These are phyloP conservation scores for Pelusios castaneus DNA, from an alignment of 2,113 vertebrate genomes.

Conservation along the genomic window DNA sequence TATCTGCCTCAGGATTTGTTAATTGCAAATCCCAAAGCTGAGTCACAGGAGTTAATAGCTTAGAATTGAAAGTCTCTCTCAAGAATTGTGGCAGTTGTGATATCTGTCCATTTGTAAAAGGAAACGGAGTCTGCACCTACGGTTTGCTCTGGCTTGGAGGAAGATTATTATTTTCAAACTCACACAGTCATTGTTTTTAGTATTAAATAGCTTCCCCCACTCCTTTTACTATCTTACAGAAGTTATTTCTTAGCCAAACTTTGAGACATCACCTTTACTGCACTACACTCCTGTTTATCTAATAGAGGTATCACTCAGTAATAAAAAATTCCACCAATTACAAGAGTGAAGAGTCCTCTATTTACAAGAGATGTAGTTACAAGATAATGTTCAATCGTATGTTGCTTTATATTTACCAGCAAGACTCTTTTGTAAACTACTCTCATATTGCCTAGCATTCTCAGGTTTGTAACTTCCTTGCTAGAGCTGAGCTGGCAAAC, in stretches of 20 bases:
- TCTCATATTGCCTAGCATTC: not conserved
- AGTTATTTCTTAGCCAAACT: not conserved
- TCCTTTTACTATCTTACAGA: not conserved
- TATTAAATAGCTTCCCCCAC: not conserved
- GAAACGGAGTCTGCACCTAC: not conserved
- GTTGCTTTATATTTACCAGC: not conserved
- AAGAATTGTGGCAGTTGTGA: not conserved
- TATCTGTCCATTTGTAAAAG: slow-evolving; percentile 23
- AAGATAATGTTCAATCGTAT: not conserved
- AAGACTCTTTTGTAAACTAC: not conserved
- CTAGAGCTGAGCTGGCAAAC: not conserved
- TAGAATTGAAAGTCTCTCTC: slow-evolving; percentile 42
- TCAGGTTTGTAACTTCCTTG: not conserved
- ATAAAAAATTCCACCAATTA: not conserved
- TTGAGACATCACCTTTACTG: not conserved
- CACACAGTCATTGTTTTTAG: not conserved
- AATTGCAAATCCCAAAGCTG: slow-evolving; percentile 20
- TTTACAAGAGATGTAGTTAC: not conserved
- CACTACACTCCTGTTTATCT: not conserved
- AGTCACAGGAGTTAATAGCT: slow-evolving; percentile 5
- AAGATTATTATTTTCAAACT: not conserved
- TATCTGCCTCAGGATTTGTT: slow-evolving; percentile 37
- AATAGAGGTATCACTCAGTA: not conserved
- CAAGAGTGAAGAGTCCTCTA: not conserved
- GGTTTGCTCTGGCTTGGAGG: not conserved